A percentile compares a stretch with the other conserved stretches of the same genome.
phyloP scores from a whole-genome alignment of 2,113 vertebrate genomes.

The Burhinus oedicnemus region DNA sequence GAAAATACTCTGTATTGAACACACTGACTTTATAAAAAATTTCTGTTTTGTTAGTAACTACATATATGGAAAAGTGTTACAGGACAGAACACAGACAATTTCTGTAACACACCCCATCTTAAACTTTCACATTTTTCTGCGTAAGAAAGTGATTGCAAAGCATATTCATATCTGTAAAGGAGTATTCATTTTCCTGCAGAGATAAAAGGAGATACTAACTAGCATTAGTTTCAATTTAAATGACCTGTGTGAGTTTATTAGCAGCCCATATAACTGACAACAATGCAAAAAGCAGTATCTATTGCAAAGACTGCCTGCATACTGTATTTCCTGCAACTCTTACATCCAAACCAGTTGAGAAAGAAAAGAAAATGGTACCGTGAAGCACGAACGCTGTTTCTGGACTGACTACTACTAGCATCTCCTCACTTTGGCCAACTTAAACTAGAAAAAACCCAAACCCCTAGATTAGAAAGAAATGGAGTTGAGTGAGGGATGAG shows the following conservation, averaged over 20 bases:
- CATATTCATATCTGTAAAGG: not conserved
- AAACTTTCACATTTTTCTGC: not conserved
- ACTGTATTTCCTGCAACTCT: not conserved
- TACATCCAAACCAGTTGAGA: not conserved
- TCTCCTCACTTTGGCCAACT: not conserved
- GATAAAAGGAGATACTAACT: not conserved
- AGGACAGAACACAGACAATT: not conserved
- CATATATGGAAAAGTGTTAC: not conserved
- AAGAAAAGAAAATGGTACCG: not conserved
- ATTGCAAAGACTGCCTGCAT: not conserved
- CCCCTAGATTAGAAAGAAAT: not conserved
- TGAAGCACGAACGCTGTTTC: not conserved
- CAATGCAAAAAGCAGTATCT: not conserved
- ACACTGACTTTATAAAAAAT: not conserved
- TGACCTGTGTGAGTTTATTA: not conserved
- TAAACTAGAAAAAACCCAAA: not conserved
- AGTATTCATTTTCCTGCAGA: not conserved
- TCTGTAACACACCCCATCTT: not conserved
- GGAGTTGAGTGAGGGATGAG: not conserved
- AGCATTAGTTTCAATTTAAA: not conserved
- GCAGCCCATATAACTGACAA: not conserved
- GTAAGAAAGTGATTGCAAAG: not conserved
- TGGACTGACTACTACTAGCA: too few relatives aligned
- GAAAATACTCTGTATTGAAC: not conserved
- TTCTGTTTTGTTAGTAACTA: not conserved